Evolutionary conservation across 2,797 vertebrate genomes (phyloP), one percentile per base, ranked within the genome.

Genomic region (Geotrypetes seraphini): DNA sequence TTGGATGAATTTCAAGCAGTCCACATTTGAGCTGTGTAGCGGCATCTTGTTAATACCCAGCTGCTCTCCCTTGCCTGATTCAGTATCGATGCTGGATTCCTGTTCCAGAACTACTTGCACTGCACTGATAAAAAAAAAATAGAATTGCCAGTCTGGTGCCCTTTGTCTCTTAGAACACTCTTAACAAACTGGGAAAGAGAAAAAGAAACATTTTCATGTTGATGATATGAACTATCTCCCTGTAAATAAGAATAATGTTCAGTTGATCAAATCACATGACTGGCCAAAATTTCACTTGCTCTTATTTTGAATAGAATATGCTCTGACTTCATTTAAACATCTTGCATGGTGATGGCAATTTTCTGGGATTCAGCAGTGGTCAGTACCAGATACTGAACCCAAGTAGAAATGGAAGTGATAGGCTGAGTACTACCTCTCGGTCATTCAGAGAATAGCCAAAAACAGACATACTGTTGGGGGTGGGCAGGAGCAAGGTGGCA

Each of bases 101-200:
- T 81, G 75, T 53, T 49, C 63, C 23, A 54, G 69, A 55, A 80
- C 37, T 1, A 72, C 81, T 48, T 83, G 81, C 15, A 81, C 76
- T 33, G 72, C 72, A 3, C 75, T 81, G 49, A 71, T 24, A 43
- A 36, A 22, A 2, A 20, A 1, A 1, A 0, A 0, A n/a, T n/a
- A 3, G 1, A 1, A 5, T 27, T 1, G 10, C 1, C 3, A 29
- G 44, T 39, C 5, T 27, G 26, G 10, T 74, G 71, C 31, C 71
- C 67, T 18, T 33, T 63, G 23, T 10, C 2, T 23, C 30, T 55
- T 7, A 81, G 47, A 14, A 56, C 35, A 0, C 5, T 19, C 43
- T 4, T 44, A 14, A 74, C 22, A 6, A 56, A 66, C 80, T 83
- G 53, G 7, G 20, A 11, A 0, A 1, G 12, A 43, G 41, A 35